Evolutionary conservation across 2,888 invertebrate genomes (phyloP), one percentile per base, ranked within the genome.

Genomic region (Campoplex capitator): DNA sequence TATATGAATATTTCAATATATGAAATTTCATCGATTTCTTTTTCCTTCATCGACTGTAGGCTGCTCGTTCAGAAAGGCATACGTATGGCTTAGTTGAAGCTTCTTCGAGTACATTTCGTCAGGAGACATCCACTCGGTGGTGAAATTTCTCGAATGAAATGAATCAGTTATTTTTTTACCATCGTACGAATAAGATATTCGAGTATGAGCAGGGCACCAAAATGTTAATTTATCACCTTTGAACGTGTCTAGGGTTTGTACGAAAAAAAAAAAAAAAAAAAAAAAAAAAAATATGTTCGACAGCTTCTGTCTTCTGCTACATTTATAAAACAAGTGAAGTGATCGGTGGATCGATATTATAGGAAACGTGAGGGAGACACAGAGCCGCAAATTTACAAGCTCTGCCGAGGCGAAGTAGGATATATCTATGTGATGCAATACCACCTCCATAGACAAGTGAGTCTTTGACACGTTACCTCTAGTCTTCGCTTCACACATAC

Each of bases 381-480:
- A 23, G 28, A 28, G 48, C 32, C 23, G 9, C 51, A 54, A 51
- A 71, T 71, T 51, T 51, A n/a, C 32, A 51, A 71, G 48, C 38
- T 51, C 35, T 11, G 32, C 16, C 51, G 18, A 16, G 51, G 16
- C 16, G 0, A 18, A 7, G 71, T 23, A 28, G 1, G 7, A 1
- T 38, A 23, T 45, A 51, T 51, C 18, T 28, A 48, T 51, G 71
- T 9, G 32, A 32, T 71, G 71, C 9, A 23, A 48, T 28, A n/a
- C 13, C 71, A 48, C 23, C 23, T 51, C 71, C 6, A 71, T 70
- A 42, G 23, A 11, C n/a, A 23, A 28, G 42, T 28, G 51, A 71
- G 51, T 51, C 51, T 71, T 71, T 71, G 71, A 71, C 71, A 71
- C 51, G 18, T 51, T 42, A 51, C 28, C 71, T 71, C 71, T 71